Evolutionary conservation across 2,113 vertebrate species (phyloP), one percentile per base, ranked within the genome.

Genomic region (Larimichthys crocea): DNA sequence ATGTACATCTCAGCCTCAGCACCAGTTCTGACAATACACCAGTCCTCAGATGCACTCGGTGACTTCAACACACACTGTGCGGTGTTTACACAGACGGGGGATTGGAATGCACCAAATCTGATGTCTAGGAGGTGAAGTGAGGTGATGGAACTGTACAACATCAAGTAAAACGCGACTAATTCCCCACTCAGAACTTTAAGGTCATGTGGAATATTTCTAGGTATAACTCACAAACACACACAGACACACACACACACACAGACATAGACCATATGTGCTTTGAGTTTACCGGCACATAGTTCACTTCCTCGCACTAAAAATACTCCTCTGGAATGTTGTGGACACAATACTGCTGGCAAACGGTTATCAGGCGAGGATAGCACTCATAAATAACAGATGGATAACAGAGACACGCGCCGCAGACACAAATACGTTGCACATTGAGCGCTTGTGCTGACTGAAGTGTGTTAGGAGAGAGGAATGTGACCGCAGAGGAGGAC

Each of bases 311-410:
- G 60, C 26, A 4, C 90, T 82, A 89, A 87, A 91, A 91, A 91
- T 89, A 91, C 48, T 59, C 22, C 40, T 53, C 11, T 60, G 88
- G 89, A 93, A 91, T 92, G 86, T 89, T 86, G 77, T 62, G 65
- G 73, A 72, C 52, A 62, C 46, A 50, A 44, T 26, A 2, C 60
- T 48, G 42, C 55, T 31, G 56, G 75, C 35, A 26, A 35, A 60
- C 22, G 1, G 20, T 72, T 40, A 40, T 62, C 48, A 40, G 29
- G 20, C 31, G 0, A 65, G 10, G 17, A 55, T 59, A 35, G 22
- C 40, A 40, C 26, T 81, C 12, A 73, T 69, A 68, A 59, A 67
- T 10, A 3, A 16, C 82, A 84, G 73, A 86, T 83, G 75, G 60
- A 52, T 67, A 49, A 48, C 19, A 66, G 61, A 17, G 20, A 63